Conservation (phyloP, 1,140 invertebrate species). For the Lepidurus packardi region DNA sequence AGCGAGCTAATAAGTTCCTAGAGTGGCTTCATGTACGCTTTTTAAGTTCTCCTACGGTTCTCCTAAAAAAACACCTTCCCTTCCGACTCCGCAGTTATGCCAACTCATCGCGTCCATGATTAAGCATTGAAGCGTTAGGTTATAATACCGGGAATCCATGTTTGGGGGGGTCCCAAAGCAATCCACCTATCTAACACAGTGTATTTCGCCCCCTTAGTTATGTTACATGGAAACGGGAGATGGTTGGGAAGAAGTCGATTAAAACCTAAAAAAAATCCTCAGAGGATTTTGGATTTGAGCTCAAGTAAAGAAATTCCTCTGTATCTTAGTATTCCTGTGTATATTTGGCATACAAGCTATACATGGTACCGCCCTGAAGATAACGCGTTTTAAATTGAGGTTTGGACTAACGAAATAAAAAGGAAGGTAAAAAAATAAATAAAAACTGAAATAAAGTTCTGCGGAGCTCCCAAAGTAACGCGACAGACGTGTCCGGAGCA, state of each 20-base stretch:
- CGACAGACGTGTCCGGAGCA: constrained; percentile 4
- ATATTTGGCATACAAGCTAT: no score
- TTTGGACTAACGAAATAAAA: background rate
- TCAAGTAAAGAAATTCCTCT: no score
- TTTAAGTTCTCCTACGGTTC: background rate
- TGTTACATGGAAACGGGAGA: no score
- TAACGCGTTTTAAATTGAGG: no score
- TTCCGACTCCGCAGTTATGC: background rate
- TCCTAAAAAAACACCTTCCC: background rate
- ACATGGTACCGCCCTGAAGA: no score
- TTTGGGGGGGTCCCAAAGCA: background rate
- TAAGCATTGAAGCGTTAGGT: background rate
- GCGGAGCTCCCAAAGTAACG: background rate
- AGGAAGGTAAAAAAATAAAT: background rate
- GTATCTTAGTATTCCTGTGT: no score
- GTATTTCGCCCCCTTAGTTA: no score
- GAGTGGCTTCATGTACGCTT: background rate
- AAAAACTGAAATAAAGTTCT: background rate
- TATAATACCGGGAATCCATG: background rate
- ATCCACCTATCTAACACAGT: no score
- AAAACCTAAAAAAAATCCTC: no score
- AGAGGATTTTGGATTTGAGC: no score
- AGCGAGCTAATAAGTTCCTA: background rate
- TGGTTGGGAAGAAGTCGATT: no score
- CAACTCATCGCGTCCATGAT: constrained; percentile 8